Percentiles rank a stretch among this genome's conserved stretches.
Conservation (phyloP, 2,113 vertebrate species). For the Platysteira castanea region DNA sequence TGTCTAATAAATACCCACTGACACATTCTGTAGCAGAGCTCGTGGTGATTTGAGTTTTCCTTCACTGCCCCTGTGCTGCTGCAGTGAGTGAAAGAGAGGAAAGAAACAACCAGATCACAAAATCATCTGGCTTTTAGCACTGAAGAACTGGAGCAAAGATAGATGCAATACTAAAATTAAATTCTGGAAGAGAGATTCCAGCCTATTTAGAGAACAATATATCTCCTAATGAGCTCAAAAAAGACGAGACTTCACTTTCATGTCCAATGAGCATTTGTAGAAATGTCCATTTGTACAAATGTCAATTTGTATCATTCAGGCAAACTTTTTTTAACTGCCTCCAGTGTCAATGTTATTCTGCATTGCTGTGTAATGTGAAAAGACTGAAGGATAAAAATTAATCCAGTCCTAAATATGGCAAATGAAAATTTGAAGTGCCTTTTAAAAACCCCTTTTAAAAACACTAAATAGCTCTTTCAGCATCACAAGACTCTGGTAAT, state of each 20-base stretch:
- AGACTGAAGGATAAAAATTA: neutral
- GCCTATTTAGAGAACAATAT: neutral
- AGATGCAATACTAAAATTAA: neutral
- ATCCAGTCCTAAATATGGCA: neutral
- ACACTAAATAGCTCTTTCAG: neutral
- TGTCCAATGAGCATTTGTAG: neutral
- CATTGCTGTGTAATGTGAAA: neutral
- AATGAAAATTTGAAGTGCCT: neutral
- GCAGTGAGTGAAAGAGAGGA: neutral
- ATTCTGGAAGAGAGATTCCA: neutral
- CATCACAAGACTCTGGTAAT: neutral
- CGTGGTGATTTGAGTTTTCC: neutral
- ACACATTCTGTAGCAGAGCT: neutral
- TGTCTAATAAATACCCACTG: neutral
- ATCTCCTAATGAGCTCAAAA: neutral
- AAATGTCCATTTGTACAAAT: neutral
- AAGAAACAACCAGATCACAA: neutral
- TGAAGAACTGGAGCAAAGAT: neutral
- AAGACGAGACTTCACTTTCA: neutral
- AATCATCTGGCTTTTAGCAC: neutral
- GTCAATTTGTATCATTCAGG: neutral
- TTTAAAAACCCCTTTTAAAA: neutral
- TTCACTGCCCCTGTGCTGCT: neutral
- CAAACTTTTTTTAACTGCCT: neutral
- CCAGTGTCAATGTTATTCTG: neutral